A percentile compares a stretch with the other conserved stretches of the same genome.
phyloP scores from a whole-genome alignment of 2,797 vertebrate genomes.

The Pitangus sulphuratus region DNA sequence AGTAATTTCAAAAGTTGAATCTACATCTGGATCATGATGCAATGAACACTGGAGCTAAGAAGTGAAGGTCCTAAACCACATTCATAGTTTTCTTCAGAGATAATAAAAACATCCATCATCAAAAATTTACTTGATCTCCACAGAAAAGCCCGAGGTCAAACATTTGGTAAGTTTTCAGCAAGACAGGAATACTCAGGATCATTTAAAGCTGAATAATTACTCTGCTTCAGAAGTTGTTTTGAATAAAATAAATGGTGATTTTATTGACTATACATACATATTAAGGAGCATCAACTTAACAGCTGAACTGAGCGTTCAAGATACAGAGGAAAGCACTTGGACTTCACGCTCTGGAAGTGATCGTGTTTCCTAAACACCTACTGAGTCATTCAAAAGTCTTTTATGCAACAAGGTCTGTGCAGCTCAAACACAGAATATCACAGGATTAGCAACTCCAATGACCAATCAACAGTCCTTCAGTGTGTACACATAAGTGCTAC shows the following conservation, averaged over 20 bases:
- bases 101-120: conserved; percentile 14
- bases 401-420: background rate
- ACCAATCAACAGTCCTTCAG: background rate
- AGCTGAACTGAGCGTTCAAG: background rate
- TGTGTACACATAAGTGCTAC: background rate
- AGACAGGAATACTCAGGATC: background rate
- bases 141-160: conserved; percentile 22
- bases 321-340: background rate
- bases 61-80: conserved; percentile 1
- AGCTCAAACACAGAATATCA: background rate
- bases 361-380: background rate
- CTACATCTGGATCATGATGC: conserved; percentile 39
- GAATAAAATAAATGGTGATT: conserved; percentile 27
- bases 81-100: background rate
- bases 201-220: background rate
- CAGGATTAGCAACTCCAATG: background rate
- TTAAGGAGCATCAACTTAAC: background rate
- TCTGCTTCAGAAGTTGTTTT: conserved; percentile 20
- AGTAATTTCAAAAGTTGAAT: conserved; percentile 39
- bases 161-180: background rate
- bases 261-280: conserved; percentile 29
- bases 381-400: background rate
- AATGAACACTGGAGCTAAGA: conserved; percentile 1
- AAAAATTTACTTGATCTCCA: conserved; percentile 4
- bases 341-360: background rate